A percentile compares a stretch with the other conserved stretches of the same genome.
Evolutionary conservation across 2,797 vertebrate species (phyloP).

Genomic region (Glossophaga mutica): DNA sequence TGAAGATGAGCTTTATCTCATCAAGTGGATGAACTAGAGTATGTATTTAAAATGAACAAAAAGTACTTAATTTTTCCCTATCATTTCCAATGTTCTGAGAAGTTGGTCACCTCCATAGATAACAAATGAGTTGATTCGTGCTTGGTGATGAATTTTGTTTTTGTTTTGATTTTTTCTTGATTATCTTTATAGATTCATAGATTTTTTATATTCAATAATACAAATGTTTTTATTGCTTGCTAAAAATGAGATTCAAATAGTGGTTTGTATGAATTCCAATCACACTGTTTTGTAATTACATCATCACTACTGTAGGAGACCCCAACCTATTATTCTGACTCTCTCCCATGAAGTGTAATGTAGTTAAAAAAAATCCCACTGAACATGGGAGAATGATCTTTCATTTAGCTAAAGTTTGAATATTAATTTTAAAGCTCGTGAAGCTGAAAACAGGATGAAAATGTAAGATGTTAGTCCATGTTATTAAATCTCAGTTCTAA

Average conservation of each 20-base stretch:
- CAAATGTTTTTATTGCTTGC: background rate
- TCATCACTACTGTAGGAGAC: background rate
- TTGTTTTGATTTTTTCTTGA: conserved; percentile 7
- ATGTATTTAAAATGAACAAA: background rate
- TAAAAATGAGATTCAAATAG: conserved; percentile 19
- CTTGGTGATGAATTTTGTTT: background rate
- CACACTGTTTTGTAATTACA: background rate
- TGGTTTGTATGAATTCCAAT: background rate
- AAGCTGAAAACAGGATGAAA: background rate
- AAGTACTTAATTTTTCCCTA: background rate
- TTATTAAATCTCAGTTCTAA: conserved; percentile 37
- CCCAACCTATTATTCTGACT: background rate
- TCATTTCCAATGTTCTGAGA: background rate
- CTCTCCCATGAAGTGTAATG: background rate
- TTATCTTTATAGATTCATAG: background rate
- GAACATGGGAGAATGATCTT: background rate
- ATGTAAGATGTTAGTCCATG: background rate
- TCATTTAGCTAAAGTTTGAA: background rate
- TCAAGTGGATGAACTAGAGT: background rate
- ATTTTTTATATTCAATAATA: background rate
- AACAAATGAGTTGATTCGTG: background rate
- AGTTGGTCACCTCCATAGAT: background rate
- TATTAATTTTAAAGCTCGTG: conserved; percentile 31
- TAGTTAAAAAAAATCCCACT: background rate
- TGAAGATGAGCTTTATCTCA: background rate